These are phyloP conservation scores for Lasioglossum lativentre DNA, from an alignment of 2,888 invertebrate genomes.

Conservation along the genomic window DNA sequence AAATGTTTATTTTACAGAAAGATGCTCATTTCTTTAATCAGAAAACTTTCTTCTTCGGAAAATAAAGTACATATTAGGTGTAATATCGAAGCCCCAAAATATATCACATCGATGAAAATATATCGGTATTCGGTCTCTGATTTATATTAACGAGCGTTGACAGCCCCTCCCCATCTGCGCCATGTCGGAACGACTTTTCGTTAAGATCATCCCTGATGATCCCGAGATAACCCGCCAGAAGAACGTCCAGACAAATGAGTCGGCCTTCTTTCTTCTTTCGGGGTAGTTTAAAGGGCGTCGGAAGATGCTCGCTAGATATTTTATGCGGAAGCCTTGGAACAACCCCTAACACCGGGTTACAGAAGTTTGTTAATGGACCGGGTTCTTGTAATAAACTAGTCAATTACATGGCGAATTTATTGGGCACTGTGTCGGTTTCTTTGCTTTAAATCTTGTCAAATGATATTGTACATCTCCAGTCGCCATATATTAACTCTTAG, in stretches of 20 bases:
- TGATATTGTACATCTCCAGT: background rate
- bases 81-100: background rate
- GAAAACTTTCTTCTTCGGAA: background rate
- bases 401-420: background rate
- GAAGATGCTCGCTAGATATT: background rate
- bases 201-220: background rate
- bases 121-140: conserved; percentile 3
- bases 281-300: background rate
- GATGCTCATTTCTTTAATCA: background rate
- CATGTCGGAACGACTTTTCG: conserved; percentile 8
- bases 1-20: background rate
- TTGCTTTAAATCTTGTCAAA: background rate
- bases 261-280: background rate
- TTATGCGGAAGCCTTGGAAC: background rate
- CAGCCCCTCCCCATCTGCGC: background rate
- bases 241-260: conserved; percentile 11
- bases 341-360: background rate
- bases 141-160: conserved; percentile 10
- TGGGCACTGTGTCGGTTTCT: background rate
- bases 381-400: background rate
- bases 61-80: background rate
- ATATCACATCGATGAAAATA: background rate
- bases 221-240: background rate
- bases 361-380: conserved; percentile 4
- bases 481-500: background rate